Percentiles rank a stretch among this genome's conserved stretches.
phyloP scores from a whole-genome alignment of 2,113 vertebrate species.

The Cyanoramphus novaezelandiae region DNA sequence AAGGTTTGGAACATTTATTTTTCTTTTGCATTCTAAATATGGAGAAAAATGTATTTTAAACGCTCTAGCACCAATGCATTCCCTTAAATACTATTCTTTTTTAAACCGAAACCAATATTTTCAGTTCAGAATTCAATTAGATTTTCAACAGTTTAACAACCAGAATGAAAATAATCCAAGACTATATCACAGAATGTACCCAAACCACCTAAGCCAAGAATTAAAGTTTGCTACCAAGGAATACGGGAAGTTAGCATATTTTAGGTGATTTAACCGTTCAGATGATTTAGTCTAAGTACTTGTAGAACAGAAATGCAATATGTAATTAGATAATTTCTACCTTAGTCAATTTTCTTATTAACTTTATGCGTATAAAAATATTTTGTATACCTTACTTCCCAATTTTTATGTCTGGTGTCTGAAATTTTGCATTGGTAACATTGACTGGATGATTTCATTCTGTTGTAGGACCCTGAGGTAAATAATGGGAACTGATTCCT shows the following conservation, averaged over 20 bases:
- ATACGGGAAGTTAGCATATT: not conserved
- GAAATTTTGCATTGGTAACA: not conserved
- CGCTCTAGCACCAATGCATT: not conserved
- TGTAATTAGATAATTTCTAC: not conserved
- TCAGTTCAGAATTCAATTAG: not conserved
- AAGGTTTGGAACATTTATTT: not conserved
- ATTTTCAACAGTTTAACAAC: not conserved
- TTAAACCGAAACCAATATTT: not conserved
- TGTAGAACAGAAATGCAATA: not conserved
- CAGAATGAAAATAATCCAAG: not conserved
- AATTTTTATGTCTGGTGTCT: not conserved
- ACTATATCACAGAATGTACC: not conserved
- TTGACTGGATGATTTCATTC: not conserved
- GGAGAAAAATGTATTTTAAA: not conserved
- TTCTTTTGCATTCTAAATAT: not conserved
- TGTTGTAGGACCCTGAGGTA: not conserved
- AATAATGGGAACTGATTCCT: not conserved
- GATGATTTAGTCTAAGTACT: not conserved
- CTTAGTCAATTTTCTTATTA: not conserved
- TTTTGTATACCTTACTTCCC: not conserved
- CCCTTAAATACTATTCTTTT: not conserved
- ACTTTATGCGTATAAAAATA: rapidly evolving
- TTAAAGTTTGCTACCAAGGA: not conserved
- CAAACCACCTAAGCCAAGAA: not conserved
- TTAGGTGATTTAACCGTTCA: not conserved